phyloP scores from a whole-genome alignment of 2,888 invertebrate species.

The Ametastegia equiseti region DNA sequence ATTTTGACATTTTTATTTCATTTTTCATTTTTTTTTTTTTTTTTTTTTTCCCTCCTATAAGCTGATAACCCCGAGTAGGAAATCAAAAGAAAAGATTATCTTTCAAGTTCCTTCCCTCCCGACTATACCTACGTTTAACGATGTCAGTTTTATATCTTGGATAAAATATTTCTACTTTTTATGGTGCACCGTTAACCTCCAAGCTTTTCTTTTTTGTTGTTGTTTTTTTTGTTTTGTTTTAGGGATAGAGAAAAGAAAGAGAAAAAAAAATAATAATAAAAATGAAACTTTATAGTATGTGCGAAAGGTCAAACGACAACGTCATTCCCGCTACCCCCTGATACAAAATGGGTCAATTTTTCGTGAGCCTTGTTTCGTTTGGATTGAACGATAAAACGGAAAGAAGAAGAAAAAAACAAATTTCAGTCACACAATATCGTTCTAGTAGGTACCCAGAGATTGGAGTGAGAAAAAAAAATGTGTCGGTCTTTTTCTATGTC shows the following conservation, averaged over 20 bases:
- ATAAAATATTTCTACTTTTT: conserved; percentile 8
- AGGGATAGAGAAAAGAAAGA: neutral
- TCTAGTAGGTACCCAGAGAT: neutral
- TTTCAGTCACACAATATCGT: neutral
- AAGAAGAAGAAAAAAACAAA: neutral
- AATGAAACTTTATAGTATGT: neutral
- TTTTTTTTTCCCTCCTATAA: neutral
- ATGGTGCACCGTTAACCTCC: conserved; percentile 11
- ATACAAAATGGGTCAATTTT: conserved; percentile 9
- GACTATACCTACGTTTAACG: conserved; percentile 5
- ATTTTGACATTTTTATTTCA: neutral
- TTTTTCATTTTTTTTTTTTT: neutral
- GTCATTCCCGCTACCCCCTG: neutral
- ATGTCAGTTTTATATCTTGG: neutral
- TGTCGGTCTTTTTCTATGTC: neutral
- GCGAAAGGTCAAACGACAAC: neutral
- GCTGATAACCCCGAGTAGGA: neutral
- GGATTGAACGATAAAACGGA: neutral
- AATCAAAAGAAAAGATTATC: neutral
- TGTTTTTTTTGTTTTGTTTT: neutral
- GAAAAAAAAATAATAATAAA: neutral
- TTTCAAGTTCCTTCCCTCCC: neutral
- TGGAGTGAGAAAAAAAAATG: neutral
- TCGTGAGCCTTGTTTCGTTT: neutral
- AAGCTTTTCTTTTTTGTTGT: neutral